These are phyloP conservation scores for Macquaria ambigua DNA, from an alignment of 2,113 vertebrate genomes.

Conservation along the genomic window DNA sequence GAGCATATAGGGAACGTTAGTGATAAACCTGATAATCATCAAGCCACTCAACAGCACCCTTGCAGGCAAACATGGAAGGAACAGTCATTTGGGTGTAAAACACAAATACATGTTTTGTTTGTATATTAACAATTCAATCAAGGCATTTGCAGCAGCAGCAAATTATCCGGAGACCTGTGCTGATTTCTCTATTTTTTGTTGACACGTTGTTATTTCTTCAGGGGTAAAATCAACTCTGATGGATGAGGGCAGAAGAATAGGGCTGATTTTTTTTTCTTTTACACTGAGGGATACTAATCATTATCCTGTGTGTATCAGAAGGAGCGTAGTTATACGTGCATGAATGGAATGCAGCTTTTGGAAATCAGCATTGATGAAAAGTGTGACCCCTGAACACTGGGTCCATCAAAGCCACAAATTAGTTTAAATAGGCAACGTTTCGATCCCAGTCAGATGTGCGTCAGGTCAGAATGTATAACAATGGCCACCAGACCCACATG, in stretches of 20 bases:
- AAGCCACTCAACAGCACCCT: background rate
- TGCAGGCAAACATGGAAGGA: background rate
- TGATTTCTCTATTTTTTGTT: slow-evolving; percentile 5
- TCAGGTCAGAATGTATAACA: too few relatives aligned
- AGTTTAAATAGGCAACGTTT: too few relatives aligned
- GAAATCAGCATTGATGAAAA: background rate
- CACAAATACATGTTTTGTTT: background rate
- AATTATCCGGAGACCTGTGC: background rate
- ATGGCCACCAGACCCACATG: too few relatives aligned
- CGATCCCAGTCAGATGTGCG: too few relatives aligned
- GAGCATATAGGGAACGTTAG: background rate
- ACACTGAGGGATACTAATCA: background rate
- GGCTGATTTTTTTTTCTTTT: background rate
- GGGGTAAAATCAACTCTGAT: slow-evolving; percentile 1
- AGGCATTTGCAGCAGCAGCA: background rate
- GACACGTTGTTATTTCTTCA: background rate
- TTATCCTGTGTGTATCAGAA: background rate
- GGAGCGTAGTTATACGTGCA: background rate
- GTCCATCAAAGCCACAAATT: too few relatives aligned
- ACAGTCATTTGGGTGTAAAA: background rate
- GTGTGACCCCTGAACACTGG: background rate
- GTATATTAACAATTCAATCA: background rate
- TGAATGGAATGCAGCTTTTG: too few relatives aligned
- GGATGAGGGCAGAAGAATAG: background rate
- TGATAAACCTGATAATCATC: slow-evolving; percentile 33